Percentiles rank a stretch among this genome's conserved stretches.
phyloP scores from a whole-genome alignment of 2,113 vertebrate species.

The Uria lomvia region DNA sequence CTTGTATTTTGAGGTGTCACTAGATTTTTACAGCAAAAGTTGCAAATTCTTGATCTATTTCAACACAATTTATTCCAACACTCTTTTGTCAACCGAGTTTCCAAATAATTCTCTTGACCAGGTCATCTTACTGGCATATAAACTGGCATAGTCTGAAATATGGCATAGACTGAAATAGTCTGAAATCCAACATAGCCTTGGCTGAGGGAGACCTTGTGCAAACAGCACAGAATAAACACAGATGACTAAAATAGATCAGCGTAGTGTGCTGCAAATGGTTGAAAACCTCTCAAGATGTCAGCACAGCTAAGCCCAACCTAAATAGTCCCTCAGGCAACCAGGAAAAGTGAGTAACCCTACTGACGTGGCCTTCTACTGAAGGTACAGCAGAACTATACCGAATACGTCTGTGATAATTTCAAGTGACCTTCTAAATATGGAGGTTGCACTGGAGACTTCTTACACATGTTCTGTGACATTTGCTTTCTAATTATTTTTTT shows the following conservation, averaged over 20 bases:
- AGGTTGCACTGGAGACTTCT: neutral
- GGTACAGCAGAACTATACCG: neutral
- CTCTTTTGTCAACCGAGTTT: neutral
- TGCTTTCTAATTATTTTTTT: neutral
- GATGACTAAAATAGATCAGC: neutral
- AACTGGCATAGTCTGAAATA: neutral
- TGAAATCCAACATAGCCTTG: neutral
- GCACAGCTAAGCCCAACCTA: neutral
- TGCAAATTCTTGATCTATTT: neutral
- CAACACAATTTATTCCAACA: neutral
- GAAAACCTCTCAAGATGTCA: neutral
- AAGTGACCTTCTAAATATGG: neutral
- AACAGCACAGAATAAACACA: conserved; percentile 5
- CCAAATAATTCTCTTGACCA: neutral
- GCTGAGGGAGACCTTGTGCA: neutral
- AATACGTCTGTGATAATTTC: neutral
- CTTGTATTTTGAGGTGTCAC: neutral
- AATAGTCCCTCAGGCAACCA: neutral
- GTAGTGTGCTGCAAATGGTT: neutral
- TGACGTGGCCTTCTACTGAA: neutral
- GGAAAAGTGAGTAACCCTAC: neutral
- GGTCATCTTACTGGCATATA: neutral
- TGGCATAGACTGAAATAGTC: neutral
- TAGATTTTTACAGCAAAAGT: neutral
- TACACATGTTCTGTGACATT: neutral